Base-by-base conservation (phyloP, 2,888 invertebrate species). In the Pegoplata infirma region DNA sequence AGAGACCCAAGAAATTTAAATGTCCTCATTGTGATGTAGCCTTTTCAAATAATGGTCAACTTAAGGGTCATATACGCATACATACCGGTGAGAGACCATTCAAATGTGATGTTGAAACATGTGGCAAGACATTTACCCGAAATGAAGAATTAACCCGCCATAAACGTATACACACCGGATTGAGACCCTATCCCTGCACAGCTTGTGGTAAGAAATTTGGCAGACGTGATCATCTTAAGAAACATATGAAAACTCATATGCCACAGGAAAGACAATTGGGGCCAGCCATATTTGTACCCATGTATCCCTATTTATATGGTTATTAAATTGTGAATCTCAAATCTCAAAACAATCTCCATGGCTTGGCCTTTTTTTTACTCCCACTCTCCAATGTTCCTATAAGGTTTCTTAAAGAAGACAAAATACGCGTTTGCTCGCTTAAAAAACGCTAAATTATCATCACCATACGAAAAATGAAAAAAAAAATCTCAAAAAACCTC, bases 131-230 rank as follows among this genome's bases (percentile, higher is more conserved):
- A 0, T 97, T 97, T 85, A 97, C 97, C 0, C 92, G 97, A 81
- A 97, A 97, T 88, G 97, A 97, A 86, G 97, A 97, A 86, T 88
- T 97, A 83, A 97, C 97, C 0, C 91, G 97, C n/a, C 97, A 97
- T 88, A 95, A 96, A 86, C 91, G 97, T 81, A 97, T 97, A 55
- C 97, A 97, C 88, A 95, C 96, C 0, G 97, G 97, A 0, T 90
- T 96, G 0, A 91, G 96, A 55, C 96, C 98, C 0, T 98, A 94
- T 87, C 93, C 95, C 0, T 98, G 98, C 86, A 91, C 92, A 0
- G 93, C 94, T 16, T 98, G 98, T 85, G 96, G 96, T 3, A 98
- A 98, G 90, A 93, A 95, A 80, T 98, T 98, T 87, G 98, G 98
- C 0, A 92, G 98, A 49, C 94, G 97, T 83, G 98, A 98, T 88